phyloP scores from a whole-genome alignment of 2,797 vertebrate genomes.

The Naso thynnoides region DNA sequence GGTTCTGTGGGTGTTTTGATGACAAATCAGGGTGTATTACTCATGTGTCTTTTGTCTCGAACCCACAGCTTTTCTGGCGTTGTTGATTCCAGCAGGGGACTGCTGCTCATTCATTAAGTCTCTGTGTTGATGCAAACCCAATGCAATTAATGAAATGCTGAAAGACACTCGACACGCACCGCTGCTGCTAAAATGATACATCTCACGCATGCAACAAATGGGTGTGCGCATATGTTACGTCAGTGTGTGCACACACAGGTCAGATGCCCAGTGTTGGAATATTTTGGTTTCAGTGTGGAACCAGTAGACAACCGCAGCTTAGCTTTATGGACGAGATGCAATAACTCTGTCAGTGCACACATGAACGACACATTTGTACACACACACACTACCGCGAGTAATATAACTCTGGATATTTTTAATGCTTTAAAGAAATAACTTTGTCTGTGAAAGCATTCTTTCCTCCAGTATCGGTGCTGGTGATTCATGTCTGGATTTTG shows the following conservation, averaged over 20 bases:
- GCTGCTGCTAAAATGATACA: conserved; percentile 22
- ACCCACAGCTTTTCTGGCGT: conserved; percentile 31
- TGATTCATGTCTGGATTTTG: conserved; percentile 71
- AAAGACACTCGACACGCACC: conserved; percentile 59
- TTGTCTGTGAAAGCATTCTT: conserved; percentile 44
- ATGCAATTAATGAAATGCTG: conserved; percentile 66
- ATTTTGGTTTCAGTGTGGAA: conserved; percentile 42
- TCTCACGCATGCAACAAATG: conserved; percentile 44
- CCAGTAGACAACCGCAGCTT: conserved; percentile 23
- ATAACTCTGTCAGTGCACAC: conserved; percentile 29
- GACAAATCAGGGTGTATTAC: conserved; percentile 51
- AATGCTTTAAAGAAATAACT: conserved; percentile 51
- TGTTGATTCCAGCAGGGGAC: conserved; percentile 57
- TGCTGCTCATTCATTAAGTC: conserved; percentile 34
- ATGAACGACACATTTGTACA: conserved; percentile 48
- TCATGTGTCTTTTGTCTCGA: conserved; percentile 44
- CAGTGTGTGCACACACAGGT: neutral
- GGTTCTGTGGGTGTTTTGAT: conserved; percentile 36
- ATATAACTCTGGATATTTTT: conserved; percentile 27
- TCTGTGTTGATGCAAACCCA: conserved; percentile 55
- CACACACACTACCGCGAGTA: conserved; percentile 23
- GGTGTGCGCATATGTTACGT: conserved; percentile 18
- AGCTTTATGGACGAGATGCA: conserved; percentile 29
- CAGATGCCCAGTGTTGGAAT: conserved; percentile 23
- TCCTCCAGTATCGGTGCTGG: conserved; percentile 49